Evolutionary conservation across 2,888 invertebrate species (phyloP).

Genomic region (Noctua comes): DNA sequence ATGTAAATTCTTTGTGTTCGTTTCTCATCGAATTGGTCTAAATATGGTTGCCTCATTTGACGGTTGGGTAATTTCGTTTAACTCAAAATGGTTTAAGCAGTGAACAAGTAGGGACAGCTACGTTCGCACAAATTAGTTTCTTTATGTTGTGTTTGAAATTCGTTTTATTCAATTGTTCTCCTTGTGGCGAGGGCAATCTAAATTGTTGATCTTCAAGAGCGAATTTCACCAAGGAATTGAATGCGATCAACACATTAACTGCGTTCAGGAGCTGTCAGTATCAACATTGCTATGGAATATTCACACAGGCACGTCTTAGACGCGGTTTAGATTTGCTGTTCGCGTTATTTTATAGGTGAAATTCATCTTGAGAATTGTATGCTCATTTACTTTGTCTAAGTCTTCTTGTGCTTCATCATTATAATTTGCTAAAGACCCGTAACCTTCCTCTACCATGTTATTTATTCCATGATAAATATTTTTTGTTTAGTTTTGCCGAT

Average conservation of each 20-base stretch:
- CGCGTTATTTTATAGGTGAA: not conserved
- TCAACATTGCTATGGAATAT: not conserved
- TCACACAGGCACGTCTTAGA: not conserved
- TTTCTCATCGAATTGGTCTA: constrained; percentile 31
- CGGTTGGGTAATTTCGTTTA: constrained; percentile 45
- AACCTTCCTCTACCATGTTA: not conserved
- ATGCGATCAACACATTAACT: not conserved
- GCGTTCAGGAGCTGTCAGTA: not conserved
- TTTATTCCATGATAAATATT: not conserved
- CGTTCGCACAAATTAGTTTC: constrained; percentile 17
- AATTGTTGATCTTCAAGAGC: not conserved
- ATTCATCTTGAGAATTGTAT: not conserved
- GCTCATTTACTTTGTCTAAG: not conserved
- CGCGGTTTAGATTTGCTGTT: too few species aligned
- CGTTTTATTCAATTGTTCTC: constrained; percentile 6
- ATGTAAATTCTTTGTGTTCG: constrained; percentile 49
- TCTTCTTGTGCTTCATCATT: not conserved
- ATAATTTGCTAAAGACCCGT: not conserved
- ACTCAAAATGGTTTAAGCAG: constrained; percentile 21
- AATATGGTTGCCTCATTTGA: constrained; percentile 43
- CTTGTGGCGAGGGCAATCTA: not conserved
- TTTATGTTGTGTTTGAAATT: constrained; percentile 7
- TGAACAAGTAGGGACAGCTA: constrained; percentile 9
- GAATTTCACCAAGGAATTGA: not conserved
- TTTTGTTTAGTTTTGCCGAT: not conserved